Conservation (phyloP, 2,797 vertebrate genomes). For the Champsocephalus esox region DNA sequence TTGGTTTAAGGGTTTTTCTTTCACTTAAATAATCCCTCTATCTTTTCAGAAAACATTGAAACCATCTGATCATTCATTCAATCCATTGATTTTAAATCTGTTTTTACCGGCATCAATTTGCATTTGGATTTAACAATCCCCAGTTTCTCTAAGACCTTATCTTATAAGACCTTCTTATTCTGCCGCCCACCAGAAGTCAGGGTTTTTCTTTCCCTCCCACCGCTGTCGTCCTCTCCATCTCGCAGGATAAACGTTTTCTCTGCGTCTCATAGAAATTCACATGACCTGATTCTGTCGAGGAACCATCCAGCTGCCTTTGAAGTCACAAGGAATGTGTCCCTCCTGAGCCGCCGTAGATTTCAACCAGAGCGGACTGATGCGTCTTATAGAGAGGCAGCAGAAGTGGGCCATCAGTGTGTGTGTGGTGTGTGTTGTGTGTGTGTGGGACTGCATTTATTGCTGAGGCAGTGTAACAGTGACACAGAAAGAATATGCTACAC, state of each 20-base stretch:
- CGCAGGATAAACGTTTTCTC: conserved; percentile 24
- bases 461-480: conserved; percentile 70
- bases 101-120: neutral
- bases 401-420: conserved; percentile 60
- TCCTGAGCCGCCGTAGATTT: conserved; percentile 55
- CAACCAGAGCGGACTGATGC: conserved; percentile 23
- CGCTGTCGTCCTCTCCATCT: neutral
- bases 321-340: conserved; percentile 47
- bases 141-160: neutral
- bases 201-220: neutral
- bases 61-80: neutral
- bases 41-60: conserved; percentile 2
- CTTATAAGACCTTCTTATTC: rapidly evolving
- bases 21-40: neutral
- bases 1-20: neutral
- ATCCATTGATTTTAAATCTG: neutral
- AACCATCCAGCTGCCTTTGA: conserved; percentile 58
- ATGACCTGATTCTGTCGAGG: conserved; percentile 57
- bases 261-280: conserved; percentile 36
- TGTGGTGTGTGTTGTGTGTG: conserved; percentile 42
- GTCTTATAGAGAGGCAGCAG: conserved; percentile 37
- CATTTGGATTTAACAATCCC: neutral
- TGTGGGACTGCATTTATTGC: conserved; percentile 46
- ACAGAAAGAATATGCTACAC: conserved; percentile 46
- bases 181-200: neutral